These are phyloP conservation scores for Lochmaea crataegi DNA, from an alignment of 2,888 invertebrate genomes.

Conservation along the genomic window DNA sequence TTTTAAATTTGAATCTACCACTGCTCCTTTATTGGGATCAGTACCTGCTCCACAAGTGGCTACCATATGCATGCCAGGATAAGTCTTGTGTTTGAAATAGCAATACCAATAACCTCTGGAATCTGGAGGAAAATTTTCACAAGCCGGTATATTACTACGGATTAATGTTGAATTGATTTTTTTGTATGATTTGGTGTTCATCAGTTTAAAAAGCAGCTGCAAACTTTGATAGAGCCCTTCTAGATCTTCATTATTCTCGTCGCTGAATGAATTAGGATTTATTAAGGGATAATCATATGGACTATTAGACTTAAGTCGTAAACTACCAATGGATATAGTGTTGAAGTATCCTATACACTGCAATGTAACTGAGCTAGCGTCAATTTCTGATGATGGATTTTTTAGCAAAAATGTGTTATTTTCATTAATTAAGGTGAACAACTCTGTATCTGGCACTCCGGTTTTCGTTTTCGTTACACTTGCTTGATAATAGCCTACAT, in stretches of 20 bases:
- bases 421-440: background rate
- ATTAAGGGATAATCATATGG: slow-evolving; percentile 67
- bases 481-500: slow-evolving; percentile 20
- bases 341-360: slow-evolving; percentile 50
- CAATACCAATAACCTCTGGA: slow-evolving; percentile 78
- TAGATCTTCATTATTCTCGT: slow-evolving; percentile 64
- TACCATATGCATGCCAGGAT: slow-evolving; percentile 71
- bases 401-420: no score
- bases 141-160: slow-evolving; percentile 55
- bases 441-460: slow-evolving; percentile 20
- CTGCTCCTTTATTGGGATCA: slow-evolving; percentile 67
- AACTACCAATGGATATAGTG: slow-evolving; percentile 70
- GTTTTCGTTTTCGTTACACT: background rate
- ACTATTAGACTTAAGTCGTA: slow-evolving; percentile 57
- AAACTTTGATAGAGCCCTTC: slow-evolving; percentile 68
- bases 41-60: slow-evolving; percentile 67
- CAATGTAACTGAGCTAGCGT: slow-evolving; percentile 44
- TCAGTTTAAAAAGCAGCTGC: slow-evolving; percentile 61
- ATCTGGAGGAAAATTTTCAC: slow-evolving; percentile 65
- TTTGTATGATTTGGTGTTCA: slow-evolving; percentile 67
- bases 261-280: slow-evolving; percentile 74
- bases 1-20: slow-evolving; percentile 71
- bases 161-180: slow-evolving; percentile 65
- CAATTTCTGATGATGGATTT: slow-evolving; percentile 45
- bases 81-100: slow-evolving; percentile 60